phyloP scores from a whole-genome alignment of 2,113 vertebrate genomes.

The Scomber japonicus region DNA sequence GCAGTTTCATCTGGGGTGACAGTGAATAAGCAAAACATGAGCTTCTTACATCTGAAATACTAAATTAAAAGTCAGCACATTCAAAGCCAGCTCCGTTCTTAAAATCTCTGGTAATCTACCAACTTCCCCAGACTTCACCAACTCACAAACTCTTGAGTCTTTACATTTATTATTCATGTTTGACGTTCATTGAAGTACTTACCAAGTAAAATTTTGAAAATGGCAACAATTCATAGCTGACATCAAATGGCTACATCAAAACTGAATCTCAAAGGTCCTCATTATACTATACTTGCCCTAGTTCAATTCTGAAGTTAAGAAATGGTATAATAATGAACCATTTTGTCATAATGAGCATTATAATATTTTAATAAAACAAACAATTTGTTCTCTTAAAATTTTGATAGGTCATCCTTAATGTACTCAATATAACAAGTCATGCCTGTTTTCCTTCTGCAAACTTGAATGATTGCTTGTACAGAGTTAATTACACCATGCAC shows the following conservation, averaged over 20 bases:
- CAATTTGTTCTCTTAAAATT: conserved; percentile 5
- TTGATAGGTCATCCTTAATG: conserved; percentile 8
- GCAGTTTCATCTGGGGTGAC: not conserved
- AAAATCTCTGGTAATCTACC: conserved; percentile 47
- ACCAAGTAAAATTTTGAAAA: conserved; percentile 66
- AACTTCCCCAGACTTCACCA: conserved; percentile 48
- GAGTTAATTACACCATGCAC: conserved; percentile 41
- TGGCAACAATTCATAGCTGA: conserved; percentile 69
- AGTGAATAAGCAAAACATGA: conserved; percentile 1
- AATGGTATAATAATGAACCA: conserved; percentile 30
- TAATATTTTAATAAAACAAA: conserved; percentile 34
- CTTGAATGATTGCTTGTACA: conserved; percentile 44
- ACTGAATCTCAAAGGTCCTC: conserved; percentile 79
- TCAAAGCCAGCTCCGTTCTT: conserved; percentile 17
- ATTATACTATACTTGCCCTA: conserved; percentile 61
- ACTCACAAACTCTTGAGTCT: conserved; percentile 41
- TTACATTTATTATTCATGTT: conserved; percentile 74
- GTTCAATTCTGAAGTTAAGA: conserved; percentile 56
- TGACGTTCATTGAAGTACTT: conserved; percentile 72
- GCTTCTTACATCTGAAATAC: not conserved
- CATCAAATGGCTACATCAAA: conserved; percentile 78
- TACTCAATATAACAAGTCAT: not conserved
- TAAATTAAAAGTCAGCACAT: conserved; percentile 8
- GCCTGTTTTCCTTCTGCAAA: conserved; percentile 35
- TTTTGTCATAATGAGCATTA: conserved; percentile 51